Base-by-base conservation (phyloP, 2,797 vertebrate genomes). In the Gymnodraco acuticeps region DNA sequence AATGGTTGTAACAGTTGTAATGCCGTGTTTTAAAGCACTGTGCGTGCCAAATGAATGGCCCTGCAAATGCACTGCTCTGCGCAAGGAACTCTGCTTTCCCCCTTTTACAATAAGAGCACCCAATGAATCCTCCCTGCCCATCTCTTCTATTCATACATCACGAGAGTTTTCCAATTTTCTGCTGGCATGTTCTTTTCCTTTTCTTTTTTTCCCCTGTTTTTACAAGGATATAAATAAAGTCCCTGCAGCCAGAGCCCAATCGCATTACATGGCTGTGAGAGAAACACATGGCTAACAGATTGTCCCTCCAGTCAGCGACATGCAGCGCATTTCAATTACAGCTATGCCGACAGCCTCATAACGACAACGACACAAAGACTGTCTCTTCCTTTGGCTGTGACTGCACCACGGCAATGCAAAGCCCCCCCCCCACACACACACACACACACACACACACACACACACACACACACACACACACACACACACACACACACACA, bases 191-290 rank as follows among this genome's bases (percentile, higher is more conserved):
- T 83, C 76, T 78, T 81, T 82, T 85, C 31, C 62, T 64, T 78
- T 48, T 50, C 70, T 73, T 70, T 61, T 27, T 48, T 9, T 42
- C 12, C 42, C 52, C 72, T 60, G 94, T 82, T 85, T 81, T 77
- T 60, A 85, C 75, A 93, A 93, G 91, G 95, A 94, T 96, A 96
- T 95, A 96, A 96, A 97, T 96, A 95, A 96, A 96, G 87, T 90
- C 90, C 87, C 92, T 89, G 92, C 88, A 68, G 93, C 54, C 80
- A 81, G 90, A 92, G 90, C 94, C 88, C 94, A 78, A 89, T 95
- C 55, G 74, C 95, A 95, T 96, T 93, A 94, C 95, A 95, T 89
- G 88, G 93, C 95, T 96, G 95, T 95, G 95, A 95, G 86, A 79
- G 82, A 92, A 93, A 94, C 93, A 88, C 76, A 91, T 82, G 85